Conservation (phyloP, 30 jellyfish, hydroid and myxozoan genomes). For the Mastigias papua region DNA sequence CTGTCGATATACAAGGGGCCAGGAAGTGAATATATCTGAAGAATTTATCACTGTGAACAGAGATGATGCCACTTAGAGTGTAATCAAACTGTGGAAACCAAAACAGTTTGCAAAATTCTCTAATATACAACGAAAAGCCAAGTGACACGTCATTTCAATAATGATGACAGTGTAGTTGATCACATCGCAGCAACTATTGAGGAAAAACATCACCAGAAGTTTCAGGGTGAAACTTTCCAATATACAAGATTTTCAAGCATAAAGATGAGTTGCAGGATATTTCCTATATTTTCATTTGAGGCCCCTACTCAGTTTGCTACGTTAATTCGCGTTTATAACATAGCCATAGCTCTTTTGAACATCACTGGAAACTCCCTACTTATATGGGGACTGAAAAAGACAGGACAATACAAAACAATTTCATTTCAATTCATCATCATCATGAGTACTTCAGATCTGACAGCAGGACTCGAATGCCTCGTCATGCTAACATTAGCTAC, state of each 20-base stretch:
- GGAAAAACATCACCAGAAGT: too few relatives aligned
- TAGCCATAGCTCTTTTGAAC: neutral
- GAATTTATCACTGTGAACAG: too few relatives aligned
- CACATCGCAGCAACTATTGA: too few relatives aligned
- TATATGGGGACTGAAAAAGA: neutral
- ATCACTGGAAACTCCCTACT: neutral
- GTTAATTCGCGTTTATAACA: neutral
- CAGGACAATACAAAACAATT: neutral
- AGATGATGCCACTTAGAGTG: too few relatives aligned
- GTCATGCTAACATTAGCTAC: neutral
- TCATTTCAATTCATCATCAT: neutral
- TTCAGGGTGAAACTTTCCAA: too few relatives aligned
- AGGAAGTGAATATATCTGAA: too few relatives aligned
- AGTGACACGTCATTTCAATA: too few relatives aligned
- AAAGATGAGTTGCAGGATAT: neutral
- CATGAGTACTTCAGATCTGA: constrained; percentile 2
- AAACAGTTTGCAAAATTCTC: too few relatives aligned
- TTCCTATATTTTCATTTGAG: neutral
- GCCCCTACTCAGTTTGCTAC: neutral
- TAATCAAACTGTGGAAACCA: too few relatives aligned
- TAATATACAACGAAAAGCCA: too few relatives aligned
- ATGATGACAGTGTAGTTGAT: too few relatives aligned
- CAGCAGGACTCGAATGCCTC: neutral
- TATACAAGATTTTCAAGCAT: neutral
- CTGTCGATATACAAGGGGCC: too few relatives aligned